A percentile compares a stretch with the other conserved stretches of the same genome.
phyloP scores from a whole-genome alignment of 2,888 invertebrate species.

The Metalampra italica region DNA sequence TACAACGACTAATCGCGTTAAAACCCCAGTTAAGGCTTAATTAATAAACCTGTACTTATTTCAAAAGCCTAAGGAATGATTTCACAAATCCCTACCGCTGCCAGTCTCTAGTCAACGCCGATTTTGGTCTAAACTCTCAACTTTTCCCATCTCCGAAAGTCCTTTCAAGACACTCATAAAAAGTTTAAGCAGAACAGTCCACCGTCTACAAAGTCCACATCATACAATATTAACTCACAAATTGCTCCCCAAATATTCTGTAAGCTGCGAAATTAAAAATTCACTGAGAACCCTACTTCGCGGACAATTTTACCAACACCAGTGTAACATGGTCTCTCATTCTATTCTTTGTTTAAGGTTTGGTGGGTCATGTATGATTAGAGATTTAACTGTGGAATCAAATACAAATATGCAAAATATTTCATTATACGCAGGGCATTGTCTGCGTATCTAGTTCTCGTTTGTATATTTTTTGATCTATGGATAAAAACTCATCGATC shows the following conservation, averaged over 20 bases:
- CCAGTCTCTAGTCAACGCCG: no score
- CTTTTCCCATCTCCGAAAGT: slow-evolving; percentile 1
- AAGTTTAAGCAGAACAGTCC: slow-evolving; percentile 27
- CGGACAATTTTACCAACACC: slow-evolving; percentile 21
- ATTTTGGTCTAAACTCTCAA: not conserved
- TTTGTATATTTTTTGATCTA: no score
- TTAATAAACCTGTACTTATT: no score
- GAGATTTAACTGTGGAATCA: slow-evolving; percentile 46
- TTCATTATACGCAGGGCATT: slow-evolving; percentile 58
- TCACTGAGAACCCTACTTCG: slow-evolving; percentile 25
- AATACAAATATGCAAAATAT: slow-evolving; percentile 71
- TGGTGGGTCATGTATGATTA: slow-evolving; percentile 27
- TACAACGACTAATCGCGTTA: no score
- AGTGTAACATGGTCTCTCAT: slow-evolving; percentile 21
- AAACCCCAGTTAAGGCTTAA: no score
- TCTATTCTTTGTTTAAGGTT: slow-evolving; percentile 2
- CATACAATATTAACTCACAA: slow-evolving; percentile 42
- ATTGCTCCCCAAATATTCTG: slow-evolving; percentile 49
- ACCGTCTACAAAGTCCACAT: slow-evolving; percentile 20
- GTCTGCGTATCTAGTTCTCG: slow-evolving; percentile 36
- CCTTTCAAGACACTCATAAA: slow-evolving; percentile 19
- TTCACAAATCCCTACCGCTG: no score
- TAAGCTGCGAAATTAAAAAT: slow-evolving; percentile 55
- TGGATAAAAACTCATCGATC: no score
- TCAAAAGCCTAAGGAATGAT: no score